Percentiles rank a stretch among this genome's conserved stretches.
Conservation (phyloP, 1,140 invertebrate genomes). For the Sycophila sp. region DNA sequence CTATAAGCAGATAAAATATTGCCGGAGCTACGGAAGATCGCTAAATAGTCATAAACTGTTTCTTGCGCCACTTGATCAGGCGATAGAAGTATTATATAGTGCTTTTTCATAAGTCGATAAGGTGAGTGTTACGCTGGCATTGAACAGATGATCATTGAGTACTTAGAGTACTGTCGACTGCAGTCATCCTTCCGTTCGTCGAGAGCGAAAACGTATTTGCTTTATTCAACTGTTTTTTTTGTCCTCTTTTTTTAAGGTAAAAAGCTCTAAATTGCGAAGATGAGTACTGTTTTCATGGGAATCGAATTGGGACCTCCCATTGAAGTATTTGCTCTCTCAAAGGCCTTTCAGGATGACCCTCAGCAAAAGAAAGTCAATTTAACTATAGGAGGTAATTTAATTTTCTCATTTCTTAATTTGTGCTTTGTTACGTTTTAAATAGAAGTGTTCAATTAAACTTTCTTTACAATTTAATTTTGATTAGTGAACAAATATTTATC, state of each 20-base stretch:
- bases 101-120: neutral
- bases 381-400: constrained; percentile 87
- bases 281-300: constrained; percentile 72
- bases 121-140: neutral
- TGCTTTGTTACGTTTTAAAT: no score
- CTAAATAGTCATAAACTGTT: no score
- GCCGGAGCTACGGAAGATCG: no score
- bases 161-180: neutral
- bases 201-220: neutral
- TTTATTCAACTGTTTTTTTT: neutral
- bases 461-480: no score
- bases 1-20: no score
- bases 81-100: neutral
- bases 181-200: neutral
- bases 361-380: constrained; percentile 91
- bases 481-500: no score
- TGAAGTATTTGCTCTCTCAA: constrained; percentile 91
- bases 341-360: constrained; percentile 83
- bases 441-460: no score
- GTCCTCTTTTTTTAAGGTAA: neutral
- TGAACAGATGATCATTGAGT: no score
- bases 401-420: no score
- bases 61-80: neutral
- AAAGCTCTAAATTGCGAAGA: constrained; percentile 17
- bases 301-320: constrained; percentile 88